Conservation (phyloP, 2,797 vertebrate species). For the Phrynocephalus guinanensis region DNA sequence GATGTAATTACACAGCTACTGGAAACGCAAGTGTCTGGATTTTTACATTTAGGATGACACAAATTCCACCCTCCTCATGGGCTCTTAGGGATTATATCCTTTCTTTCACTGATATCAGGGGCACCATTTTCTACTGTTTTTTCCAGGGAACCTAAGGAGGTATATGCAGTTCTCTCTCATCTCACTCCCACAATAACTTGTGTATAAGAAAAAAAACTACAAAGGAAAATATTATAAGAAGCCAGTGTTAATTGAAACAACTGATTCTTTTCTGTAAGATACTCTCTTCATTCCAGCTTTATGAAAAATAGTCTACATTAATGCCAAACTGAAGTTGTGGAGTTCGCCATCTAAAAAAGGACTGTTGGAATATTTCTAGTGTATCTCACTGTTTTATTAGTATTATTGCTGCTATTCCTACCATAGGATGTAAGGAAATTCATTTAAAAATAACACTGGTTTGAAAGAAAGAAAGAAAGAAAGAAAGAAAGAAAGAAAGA, state of each 20-base stretch:
- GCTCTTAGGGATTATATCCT: background rate
- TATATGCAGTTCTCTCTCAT: background rate
- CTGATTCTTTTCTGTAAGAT: background rate
- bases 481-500: background rate
- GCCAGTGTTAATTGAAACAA: background rate
- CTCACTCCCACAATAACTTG: background rate
- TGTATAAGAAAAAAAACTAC: background rate
- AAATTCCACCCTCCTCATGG: no score
- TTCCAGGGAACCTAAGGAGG: no score
- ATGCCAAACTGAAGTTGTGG: background rate
- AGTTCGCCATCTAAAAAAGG: background rate
- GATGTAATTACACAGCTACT: background rate
- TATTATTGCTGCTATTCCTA: background rate
- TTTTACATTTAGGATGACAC: background rate
- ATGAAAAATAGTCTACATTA: background rate
- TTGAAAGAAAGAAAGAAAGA: background rate
- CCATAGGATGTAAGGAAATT: background rate
- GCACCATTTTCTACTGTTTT: background rate
- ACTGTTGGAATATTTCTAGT: background rate
- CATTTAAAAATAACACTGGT: background rate
- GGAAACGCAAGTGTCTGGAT: background rate
- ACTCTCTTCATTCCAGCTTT: background rate
- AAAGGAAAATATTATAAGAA: background rate
- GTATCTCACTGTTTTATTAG: background rate
- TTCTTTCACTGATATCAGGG: background rate